Percentiles rank a stretch among this genome's conserved stretches.
Evolutionary conservation across 2,797 vertebrate species (phyloP).

Genomic region (Chlorospingus semifuscus): DNA sequence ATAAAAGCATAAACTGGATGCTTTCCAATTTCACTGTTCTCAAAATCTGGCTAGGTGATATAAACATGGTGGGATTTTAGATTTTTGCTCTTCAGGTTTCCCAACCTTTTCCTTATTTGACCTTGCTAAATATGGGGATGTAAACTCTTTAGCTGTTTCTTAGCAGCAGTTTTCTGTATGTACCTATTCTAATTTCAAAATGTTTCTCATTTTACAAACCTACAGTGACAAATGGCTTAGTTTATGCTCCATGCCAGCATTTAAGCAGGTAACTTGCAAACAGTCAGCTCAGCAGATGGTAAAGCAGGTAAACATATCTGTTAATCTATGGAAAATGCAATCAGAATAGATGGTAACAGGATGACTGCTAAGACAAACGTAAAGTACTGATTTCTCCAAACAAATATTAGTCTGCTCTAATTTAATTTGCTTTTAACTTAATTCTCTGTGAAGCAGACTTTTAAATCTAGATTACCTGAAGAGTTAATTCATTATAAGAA

Average conservation of each 20-base stretch:
- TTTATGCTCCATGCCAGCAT: neutral
- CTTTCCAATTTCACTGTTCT: neutral
- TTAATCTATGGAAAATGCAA: neutral
- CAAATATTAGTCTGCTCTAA: neutral
- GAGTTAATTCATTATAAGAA: neutral
- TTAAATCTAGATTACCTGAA: neutral
- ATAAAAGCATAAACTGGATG: neutral
- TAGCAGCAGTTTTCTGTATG: neutral
- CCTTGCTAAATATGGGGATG: neutral
- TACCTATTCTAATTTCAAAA: neutral
- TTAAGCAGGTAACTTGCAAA: conserved; percentile 20
- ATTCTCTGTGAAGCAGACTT: neutral
- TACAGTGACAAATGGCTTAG: neutral
- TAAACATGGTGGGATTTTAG: neutral
- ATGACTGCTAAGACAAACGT: neutral
- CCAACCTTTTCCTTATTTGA: neutral
- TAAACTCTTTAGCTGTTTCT: neutral
- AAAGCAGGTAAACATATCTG: neutral
- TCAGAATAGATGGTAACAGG: neutral
- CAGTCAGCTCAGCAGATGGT: conserved; percentile 2
- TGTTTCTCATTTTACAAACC: neutral
- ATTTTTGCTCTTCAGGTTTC: neutral
- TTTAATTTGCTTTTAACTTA: neutral
- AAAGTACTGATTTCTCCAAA: neutral
- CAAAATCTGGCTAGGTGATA: neutral